Evolutionary conservation across 1,140 invertebrate species (phyloP).

Genomic region (Achroia grisella): DNA sequence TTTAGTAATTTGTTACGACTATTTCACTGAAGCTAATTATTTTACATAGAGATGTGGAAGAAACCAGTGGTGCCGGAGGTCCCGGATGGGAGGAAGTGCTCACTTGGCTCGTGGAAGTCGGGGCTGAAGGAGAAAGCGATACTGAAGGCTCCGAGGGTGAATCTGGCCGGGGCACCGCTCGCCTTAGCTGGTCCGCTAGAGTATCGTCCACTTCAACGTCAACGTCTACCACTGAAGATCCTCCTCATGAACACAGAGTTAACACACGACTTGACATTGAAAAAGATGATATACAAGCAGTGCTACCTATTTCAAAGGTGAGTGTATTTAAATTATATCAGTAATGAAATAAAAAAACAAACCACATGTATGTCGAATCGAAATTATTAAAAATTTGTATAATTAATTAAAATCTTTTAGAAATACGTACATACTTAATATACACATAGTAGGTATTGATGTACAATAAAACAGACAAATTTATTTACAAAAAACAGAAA

Average conservation of each 20-base stretch:
- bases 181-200: slow-evolving; percentile 58
- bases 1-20: background rate
- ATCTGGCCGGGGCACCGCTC: slow-evolving; percentile 52
- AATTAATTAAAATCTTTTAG: too few relatives aligned
- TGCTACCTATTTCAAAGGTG: slow-evolving; percentile 96
- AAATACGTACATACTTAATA: too few relatives aligned
- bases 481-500: too few relatives aligned
- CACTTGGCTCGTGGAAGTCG: slow-evolving; percentile 92
- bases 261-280: slow-evolving; percentile 91
- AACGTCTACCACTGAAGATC: slow-evolving; percentile 56
- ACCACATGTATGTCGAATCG: too few relatives aligned
- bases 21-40: background rate
- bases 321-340: slow-evolving; percentile 21
- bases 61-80: slow-evolving; percentile 76
- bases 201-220: slow-evolving; percentile 42
- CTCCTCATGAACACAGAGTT: slow-evolving; percentile 76
- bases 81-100: slow-evolving; percentile 85
- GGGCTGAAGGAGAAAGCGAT: slow-evolving; percentile 84
- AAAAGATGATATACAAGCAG: slow-evolving; percentile 95
- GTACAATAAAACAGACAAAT: too few relatives aligned
- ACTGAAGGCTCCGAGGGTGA: slow-evolving; percentile 80
- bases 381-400: too few relatives aligned
- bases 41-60: slow-evolving; percentile 38
- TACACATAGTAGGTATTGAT: too few relatives aligned
- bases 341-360: too few relatives aligned